Base-by-base conservation (phyloP, 2,113 vertebrate species). In the Oncorhynchus tshawytscha region DNA sequence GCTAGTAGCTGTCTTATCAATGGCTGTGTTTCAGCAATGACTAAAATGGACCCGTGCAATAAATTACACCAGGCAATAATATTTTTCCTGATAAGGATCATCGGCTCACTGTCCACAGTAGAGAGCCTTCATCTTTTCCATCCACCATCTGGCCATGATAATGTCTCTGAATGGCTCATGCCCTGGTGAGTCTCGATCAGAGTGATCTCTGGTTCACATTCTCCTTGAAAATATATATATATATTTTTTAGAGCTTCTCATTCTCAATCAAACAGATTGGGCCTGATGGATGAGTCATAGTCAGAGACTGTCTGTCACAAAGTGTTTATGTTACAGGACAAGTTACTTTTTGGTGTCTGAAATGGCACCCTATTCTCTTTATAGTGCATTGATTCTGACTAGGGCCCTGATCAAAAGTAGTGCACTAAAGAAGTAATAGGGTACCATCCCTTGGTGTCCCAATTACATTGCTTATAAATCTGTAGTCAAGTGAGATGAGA, bases 201-300 rank as follows among this genome's bases (percentile, higher is more conserved):
- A n/a, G 29, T 69, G 31, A 69, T n/a, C 29, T 69, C 39, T 39
- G 16, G n/a, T 39, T 69, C 7, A 12, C 18, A 39, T 39, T 34
- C 18, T 25, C 67, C 20, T 45, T n/a, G 18, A 69, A 45, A 4
- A 20, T 3, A 34, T 34, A 34, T n/a, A 7, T 31, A 34, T 34
- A 7, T 34, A 1, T 45, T 69, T 22, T 4, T 2, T 27, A 45
- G 8, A 31, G 31, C 20, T 8, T 45, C 6, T 39, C 67, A 45
- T 45, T 6, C 18, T 20, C n/a, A 11, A 69, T 69, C 7, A 8
- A 20, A 11, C 18, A 45, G 18, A 16, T 67, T 45, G 16, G 29
- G 39, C 68, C 24, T 76, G 57, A 80, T 71, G 79, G 22, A 82
- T 88, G 89, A 91, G 76, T 90, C 90, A 89, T 84, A 81, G 60